Percentiles rank a stretch among this genome's conserved stretches.
phyloP scores from a whole-genome alignment of 1,140 invertebrate species.

The Drosophila fuyamai region DNA sequence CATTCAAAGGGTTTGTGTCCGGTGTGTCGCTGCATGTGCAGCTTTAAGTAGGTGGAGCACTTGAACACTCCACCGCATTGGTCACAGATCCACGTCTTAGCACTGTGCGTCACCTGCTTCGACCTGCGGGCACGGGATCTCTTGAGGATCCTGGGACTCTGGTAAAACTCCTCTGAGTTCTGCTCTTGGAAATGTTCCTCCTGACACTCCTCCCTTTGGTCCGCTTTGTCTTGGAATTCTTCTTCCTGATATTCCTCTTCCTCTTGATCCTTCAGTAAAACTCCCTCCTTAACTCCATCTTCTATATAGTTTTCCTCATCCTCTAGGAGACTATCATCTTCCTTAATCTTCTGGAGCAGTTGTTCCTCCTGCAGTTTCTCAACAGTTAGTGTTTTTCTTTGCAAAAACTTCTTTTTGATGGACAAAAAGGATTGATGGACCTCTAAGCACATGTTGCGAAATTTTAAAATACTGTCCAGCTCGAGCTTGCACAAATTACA shows the following conservation, averaged over 20 bases:
- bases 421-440: conserved; percentile 13
- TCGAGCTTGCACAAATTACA: conserved; percentile 43
- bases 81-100: conserved; percentile 60
- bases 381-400: neutral
- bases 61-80: conserved; percentile 63
- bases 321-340: neutral
- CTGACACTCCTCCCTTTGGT: neutral
- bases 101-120: neutral
- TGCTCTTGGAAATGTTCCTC: neutral
- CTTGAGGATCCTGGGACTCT: neutral
- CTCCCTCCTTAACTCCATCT: neutral
- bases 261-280: neutral
- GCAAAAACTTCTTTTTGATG: conserved; percentile 34
- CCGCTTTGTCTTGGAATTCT: neutral
- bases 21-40: conserved; percentile 56
- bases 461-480: conserved; percentile 31
- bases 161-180: neutral
- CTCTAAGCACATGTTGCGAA: conserved; percentile 44
- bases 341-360: neutral
- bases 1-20: conserved; percentile 58
- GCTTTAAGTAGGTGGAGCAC: conserved; percentile 59
- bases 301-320: neutral
- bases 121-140: neutral
- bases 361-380: neutral
- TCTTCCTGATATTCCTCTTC: neutral